Base-by-base conservation (phyloP, 2,888 invertebrate species). In the Eupeodes luniger region DNA sequence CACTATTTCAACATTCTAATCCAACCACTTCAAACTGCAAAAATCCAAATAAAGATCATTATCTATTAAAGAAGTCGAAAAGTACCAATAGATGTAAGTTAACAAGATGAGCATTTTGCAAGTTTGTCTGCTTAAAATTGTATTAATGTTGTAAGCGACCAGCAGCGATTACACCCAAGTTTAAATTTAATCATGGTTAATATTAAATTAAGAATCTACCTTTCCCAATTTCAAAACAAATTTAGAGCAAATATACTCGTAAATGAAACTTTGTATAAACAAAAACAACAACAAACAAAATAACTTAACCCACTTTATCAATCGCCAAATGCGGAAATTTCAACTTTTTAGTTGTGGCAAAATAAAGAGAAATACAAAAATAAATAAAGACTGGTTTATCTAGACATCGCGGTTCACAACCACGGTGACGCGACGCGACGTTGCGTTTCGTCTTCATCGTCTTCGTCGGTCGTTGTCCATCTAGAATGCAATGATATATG, bases 271-370 rank as follows among this genome's bases (percentile, higher is more conserved):
- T 27, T 3, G 27, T 27, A 27, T 27, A 27, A 27, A 27, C 27
- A n/a, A 55, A 5, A 11, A 51, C 40, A 64, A 16, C n/a, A 55
- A 64, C 55, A 51, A 16, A 51, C 51, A 36, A 44, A 53, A 53
- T 27, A 34, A 64, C 64, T 49, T 77, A 77, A 83, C 78, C 78
- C n/a, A 78, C 51, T 59, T 82, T 49, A 12, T 7, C 27, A 27
- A 64, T 72, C 64, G 47, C 76, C 77, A 77, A 82, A 82, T 82
- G 66, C 64, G 82, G 82, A 82, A 77, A 66, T 82, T 77, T 62
- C 77, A 76, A 77, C 82, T 76, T 44, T 44, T 64, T 19, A 40
- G 47, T 36, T 53, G 49, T 57, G n/a, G 62, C 0, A 57, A 27
- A 27, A 27, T 27, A 27, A 27, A 27, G 27, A 27, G 27, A 27